These are phyloP conservation scores for Lepidotrigona ventralis DNA, from an alignment of 1,140 invertebrate species.

Conservation along the genomic window DNA sequence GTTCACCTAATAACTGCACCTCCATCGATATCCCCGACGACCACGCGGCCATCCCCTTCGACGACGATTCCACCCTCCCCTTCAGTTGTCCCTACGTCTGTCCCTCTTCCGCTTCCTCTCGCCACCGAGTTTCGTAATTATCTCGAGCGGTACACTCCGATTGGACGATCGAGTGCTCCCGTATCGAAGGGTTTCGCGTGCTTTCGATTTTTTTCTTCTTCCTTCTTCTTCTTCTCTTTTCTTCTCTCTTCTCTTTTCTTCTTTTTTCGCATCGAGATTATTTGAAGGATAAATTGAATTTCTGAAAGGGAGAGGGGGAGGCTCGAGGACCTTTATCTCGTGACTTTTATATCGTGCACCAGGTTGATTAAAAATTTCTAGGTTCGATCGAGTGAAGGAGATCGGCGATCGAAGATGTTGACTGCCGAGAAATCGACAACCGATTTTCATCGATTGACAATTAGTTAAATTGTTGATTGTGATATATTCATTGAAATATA, in stretches of 20 bases:
- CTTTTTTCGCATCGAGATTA: neutral
- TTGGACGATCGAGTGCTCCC: constrained; percentile 5
- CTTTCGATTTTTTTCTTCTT: neutral
- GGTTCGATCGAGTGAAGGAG: too few relatives aligned
- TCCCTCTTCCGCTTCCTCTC: neutral
- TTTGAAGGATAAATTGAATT: neutral
- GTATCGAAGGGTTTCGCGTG: neutral
- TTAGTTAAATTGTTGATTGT: too few relatives aligned
- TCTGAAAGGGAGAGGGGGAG: neutral
- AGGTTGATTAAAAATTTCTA: too few relatives aligned
- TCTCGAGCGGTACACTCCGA: constrained; percentile 5
- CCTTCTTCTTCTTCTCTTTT: neutral
- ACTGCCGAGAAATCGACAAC: too few relatives aligned
- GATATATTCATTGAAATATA: too few relatives aligned
- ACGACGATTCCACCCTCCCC: constrained; percentile 37
- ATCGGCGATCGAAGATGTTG: too few relatives aligned
- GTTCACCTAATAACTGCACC: constrained; percentile 73
- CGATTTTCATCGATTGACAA: too few relatives aligned
- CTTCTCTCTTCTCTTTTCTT: neutral
- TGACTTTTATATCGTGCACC: too few relatives aligned
- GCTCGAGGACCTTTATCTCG: too few relatives aligned
- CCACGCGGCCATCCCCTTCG: constrained; percentile 29
- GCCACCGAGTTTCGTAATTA: constrained; percentile 29
- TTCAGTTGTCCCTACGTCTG: neutral
- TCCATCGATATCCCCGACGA: constrained; percentile 57